Evolutionary conservation across 2,888 invertebrate species (phyloP), one percentile per base, ranked within the genome.

Genomic region (Pyrrhia umbra): DNA sequence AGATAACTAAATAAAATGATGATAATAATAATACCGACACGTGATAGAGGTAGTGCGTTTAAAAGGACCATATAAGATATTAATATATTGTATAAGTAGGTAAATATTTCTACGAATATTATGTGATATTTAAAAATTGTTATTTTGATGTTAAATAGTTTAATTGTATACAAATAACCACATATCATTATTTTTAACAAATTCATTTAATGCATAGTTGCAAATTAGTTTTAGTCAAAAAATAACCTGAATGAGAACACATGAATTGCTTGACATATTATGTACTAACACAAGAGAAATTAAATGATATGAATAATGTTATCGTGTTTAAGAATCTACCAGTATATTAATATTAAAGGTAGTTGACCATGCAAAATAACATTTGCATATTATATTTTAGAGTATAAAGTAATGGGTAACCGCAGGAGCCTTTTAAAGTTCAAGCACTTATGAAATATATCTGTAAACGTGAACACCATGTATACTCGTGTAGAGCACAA

Each of bases 91-190:
- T 86, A 86, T 76, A 85, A 87, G 83, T 89, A 90, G 85, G 71
- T 82, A 72, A 83, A 89, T 90, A 87, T 86, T 88, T 87, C 89
- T 91, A 93, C 90, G 91, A 94, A 92, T 92, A 93, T 91, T 93
- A 93, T 92, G 93, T 94, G 93, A 94, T 94, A 93, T 93, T 92
- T 92, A 90, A 88, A 89, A 78, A 88, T 88, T 90, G 90, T 92
- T 92, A 91, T 89, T 90, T 92, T 90, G 88, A 92, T 89, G 88
- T 90, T 91, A 81, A 87, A 89, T 89, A 89, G 86, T 88, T 90
- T 90, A 89, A 88, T 88, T 85, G 77, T 91, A 91, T 87, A 90
- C 86, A 90, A 87, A 84, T 92, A 91, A 90, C 84, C 90, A 92
- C 94, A 93, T 94, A 94, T 94, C 93, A 94, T 93, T 92, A 90